Evolutionary conservation across 1,140 invertebrate species (phyloP), one percentile per base, ranked within the genome.

Genomic region (Megathymus violae): DNA sequence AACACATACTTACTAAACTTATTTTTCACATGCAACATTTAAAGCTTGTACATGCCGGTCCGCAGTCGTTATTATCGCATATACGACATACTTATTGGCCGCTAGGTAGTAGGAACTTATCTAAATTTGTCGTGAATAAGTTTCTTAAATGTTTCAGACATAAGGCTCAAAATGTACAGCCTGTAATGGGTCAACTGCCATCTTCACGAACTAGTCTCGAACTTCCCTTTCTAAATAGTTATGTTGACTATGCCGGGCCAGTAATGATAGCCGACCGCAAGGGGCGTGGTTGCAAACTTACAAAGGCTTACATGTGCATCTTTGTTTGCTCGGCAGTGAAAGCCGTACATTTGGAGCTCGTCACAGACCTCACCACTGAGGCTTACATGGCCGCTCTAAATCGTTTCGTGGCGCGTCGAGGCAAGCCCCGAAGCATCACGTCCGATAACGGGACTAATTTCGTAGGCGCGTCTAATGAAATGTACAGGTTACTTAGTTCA

Each of bases 31-130:
- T 4, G 1, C 3, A 13, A 17, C 61, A 63, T 36, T 46, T 14
- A 47, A 5, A 14, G 11, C 27, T 19, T 19, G 11, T 40, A 4
- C 41, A 59, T 46, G 54, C 19, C 1, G 41, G 54, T 14, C 54
- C 41, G 0, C 22, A 27, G 16, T 14, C 14, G 6, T 15, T 59
- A 7, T 16, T 46, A 15, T 6, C 41, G 11, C 14, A 9, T 1
- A 38, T 54, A n/a, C n/a, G 40, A 5, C 41, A 59, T 31, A n/a
- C 3, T 5, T 59, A 59, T 27, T 59, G 54, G 54, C 54, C 54
- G 1, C 15, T 59, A 25, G 54, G 54, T 9, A 22, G 54, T 3
- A 59, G 41, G 10, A 59, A 59, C 16, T 31, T 59, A 3, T 15
- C 17, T 25, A 56, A 58, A 43, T 5, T 5, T 22, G 5, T 22